Conservation (phyloP, 2,113 vertebrate species). For the Illadopsis cleaveri region DNA sequence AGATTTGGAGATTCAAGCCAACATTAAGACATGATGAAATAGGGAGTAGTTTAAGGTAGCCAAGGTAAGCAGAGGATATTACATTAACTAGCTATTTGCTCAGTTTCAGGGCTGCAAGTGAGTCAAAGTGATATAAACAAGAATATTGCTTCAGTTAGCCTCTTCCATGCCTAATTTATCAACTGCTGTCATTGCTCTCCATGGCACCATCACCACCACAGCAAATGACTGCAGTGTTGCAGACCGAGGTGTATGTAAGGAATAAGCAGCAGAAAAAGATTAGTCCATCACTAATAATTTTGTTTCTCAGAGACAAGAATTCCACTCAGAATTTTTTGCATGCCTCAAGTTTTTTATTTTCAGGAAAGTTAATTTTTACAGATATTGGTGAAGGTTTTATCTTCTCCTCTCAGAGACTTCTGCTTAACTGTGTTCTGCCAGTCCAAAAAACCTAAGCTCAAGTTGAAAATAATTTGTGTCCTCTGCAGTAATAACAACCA, state of each 20-base stretch:
- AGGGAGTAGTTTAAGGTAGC: neutral
- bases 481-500: neutral
- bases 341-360: neutral
- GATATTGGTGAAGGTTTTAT: neutral
- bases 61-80: neutral
- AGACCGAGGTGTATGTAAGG: neutral
- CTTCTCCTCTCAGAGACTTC: neutral
- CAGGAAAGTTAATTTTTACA: neutral
- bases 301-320: neutral
- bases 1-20: neutral
- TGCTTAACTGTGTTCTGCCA: neutral
- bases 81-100: neutral
- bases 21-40: neutral
- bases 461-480: neutral
- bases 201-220: neutral
- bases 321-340: neutral
- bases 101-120: neutral
- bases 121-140: neutral
- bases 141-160: neutral
- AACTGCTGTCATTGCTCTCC: neutral
- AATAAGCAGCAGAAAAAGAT: neutral
- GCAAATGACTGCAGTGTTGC: neutral
- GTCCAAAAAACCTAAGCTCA: neutral
- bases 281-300: neutral
- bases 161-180: conserved; percentile 5